Evolutionary conservation across 2,888 invertebrate species (phyloP).

Genomic region (Harpalus rufipes): DNA sequence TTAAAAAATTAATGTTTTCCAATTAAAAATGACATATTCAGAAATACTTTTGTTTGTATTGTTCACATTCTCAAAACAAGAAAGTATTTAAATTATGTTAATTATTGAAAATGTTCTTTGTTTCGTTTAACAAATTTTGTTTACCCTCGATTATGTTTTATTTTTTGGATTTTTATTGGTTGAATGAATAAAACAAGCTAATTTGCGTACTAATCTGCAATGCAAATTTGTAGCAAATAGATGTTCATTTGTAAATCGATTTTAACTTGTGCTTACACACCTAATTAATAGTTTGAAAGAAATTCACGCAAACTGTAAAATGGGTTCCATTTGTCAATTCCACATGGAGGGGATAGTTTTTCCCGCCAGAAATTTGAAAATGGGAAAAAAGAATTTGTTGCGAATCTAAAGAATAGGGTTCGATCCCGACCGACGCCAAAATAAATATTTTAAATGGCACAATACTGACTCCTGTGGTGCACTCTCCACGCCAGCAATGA

Average conservation of each 20-base stretch:
- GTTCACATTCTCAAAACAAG: not conserved
- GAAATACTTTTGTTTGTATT: not conserved
- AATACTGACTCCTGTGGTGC: too few species aligned
- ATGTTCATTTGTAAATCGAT: constrained; percentile 34
- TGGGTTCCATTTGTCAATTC: not conserved
- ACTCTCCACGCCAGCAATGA: too few species aligned
- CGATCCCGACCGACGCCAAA: too few species aligned
- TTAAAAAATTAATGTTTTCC: not conserved
- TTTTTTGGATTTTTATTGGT: constrained; percentile 26
- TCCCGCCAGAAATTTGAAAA: too few species aligned
- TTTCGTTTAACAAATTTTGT: constrained; percentile 8
- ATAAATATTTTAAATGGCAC: too few species aligned
- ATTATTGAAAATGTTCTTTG: not conserved
- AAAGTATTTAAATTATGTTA: not conserved
- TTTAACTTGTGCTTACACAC: constrained; percentile 21
- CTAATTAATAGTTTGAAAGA: constrained; percentile 25
- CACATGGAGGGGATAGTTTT: not conserved
- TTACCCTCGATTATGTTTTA: constrained; percentile 28
- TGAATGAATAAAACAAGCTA: constrained; percentile 35
- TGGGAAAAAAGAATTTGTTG: too few species aligned
- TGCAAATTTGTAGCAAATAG: constrained; percentile 45
- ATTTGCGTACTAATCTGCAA: constrained; percentile 26
- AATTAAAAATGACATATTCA: not conserved
- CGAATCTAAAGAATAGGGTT: too few species aligned
- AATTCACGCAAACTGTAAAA: not conserved